These are phyloP conservation scores for Desmodus rotundus DNA, from an alignment of 2,113 vertebrate species.

Conservation along the genomic window DNA sequence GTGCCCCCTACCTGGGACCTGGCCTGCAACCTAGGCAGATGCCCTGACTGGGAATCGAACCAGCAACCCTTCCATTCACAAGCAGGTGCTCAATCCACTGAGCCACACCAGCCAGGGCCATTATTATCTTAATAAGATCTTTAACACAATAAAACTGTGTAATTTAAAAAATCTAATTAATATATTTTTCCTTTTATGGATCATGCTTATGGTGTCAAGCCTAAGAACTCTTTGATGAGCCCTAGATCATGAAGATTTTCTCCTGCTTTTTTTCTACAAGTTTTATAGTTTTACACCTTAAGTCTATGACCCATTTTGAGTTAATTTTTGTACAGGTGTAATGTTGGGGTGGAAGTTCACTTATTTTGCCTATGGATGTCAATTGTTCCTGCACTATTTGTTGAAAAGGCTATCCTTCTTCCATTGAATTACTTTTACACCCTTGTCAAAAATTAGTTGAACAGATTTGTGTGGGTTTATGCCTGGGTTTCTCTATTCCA, in stretches of 20 bases:
- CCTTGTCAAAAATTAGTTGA: conserved; percentile 1
- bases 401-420: background rate
- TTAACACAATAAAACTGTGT: background rate
- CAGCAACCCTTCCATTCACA: too few species aligned
- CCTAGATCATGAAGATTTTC: background rate
- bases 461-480: background rate
- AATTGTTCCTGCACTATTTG: background rate
- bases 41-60: too few species aligned
- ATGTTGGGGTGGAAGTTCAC: background rate
- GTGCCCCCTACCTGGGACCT: too few species aligned
- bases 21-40: too few species aligned
- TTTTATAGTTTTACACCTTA: conserved; percentile 2
- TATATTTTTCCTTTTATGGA: background rate
- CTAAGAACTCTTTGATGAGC: background rate
- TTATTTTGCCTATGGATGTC: background rate
- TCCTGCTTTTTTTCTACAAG: background rate
- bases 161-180: conserved; percentile 10
- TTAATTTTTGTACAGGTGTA: background rate
- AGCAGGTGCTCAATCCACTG: too few species aligned
- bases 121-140: background rate
- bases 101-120: too few species aligned
- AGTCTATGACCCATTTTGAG: background rate
- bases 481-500: background rate
- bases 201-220: background rate
- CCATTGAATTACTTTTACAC: background rate